Conservation (phyloP, 2,888 invertebrate species). For the Dryadula phaetusa region DNA sequence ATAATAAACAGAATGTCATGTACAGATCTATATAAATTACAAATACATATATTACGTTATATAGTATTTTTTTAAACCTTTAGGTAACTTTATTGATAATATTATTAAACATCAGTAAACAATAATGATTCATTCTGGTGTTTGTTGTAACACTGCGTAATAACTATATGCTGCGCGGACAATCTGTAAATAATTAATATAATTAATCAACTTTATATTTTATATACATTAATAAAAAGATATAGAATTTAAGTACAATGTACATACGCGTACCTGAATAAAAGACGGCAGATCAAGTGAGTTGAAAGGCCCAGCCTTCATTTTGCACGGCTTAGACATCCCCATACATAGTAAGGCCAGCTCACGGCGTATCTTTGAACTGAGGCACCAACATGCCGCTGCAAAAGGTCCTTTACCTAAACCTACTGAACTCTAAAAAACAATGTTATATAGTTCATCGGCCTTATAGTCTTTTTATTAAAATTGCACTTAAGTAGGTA, state of each 20-base stretch:
- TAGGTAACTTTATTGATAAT: too few species aligned
- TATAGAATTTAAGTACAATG: not conserved
- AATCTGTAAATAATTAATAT: conserved; percentile 56
- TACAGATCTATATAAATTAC: too few species aligned
- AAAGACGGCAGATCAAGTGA: conserved; percentile 66
- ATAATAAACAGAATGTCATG: too few species aligned
- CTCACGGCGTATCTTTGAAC: conserved; percentile 60
- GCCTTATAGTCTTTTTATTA: not conserved
- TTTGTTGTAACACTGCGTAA: conserved; percentile 62
- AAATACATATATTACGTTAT: not conserved
- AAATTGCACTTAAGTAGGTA: not conserved
- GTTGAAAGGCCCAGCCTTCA: conserved; percentile 67
- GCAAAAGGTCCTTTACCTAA: conserved; percentile 64
- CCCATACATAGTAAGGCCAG: conserved; percentile 58
- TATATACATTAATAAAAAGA: too few species aligned
- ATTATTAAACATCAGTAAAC: not conserved
- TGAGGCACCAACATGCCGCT: conserved; percentile 64
- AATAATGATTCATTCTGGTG: conserved; percentile 33
- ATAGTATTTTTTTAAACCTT: too few species aligned
- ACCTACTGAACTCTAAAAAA: conserved; percentile 59
- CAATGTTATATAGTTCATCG: not conserved
- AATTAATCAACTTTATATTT: not conserved
- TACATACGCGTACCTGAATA: conserved; percentile 61
- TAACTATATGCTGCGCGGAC: conserved; percentile 70
- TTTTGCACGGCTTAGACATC: conserved; percentile 54